Evolutionary conservation across 2,113 vertebrate species (phyloP), one percentile per base, ranked within the genome.

Genomic region (Plectropomus leopardus): DNA sequence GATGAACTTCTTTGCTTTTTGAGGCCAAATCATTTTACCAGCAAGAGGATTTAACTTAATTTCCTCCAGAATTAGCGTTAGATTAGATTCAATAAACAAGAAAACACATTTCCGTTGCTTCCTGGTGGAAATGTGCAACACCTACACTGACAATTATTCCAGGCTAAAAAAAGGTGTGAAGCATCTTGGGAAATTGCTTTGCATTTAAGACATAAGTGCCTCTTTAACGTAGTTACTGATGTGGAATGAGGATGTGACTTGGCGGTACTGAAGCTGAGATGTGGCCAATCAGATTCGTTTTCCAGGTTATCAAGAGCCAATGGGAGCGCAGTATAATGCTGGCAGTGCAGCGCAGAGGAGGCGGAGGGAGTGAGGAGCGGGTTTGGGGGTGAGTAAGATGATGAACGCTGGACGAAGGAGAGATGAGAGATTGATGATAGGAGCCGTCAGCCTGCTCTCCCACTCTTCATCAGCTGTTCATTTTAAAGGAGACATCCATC

Each of bases 351-450:
- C 36, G 15, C 36, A 79, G 72, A 73, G 45, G 72, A 77, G 84
- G 32, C 28, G 0, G 7, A 14, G 8, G 24, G 23, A 7, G 24
- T 4, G 57, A 9, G 17, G 7, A 30, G 42, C 13, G 15, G 21
- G 68, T 61, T 5, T 0, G n/a, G 1, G 17, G 17, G 40, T 19
- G 70, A 48, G 83, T 73, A 82, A 85, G 87, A 83, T 45, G 90
- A 91, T 82, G 89, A 92, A 30, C 45, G 66, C 7, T 61, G 72
- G 84, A 82, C 57, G 76, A 65, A 60, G 72, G 61, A 74, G 66
- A 94, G 92, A 94, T 95, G 93, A 95, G 84, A 85, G 92, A 93
- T 75, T 85, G 92, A 92, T 94, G 94, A 94, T 76, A 93, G 92
- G 76, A 93, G 88, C 89, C 71, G 71, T 93, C 93, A 93, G 66